Evolutionary conservation across 2,888 invertebrate genomes (phyloP), one percentile per base, ranked within the genome.

Genomic region (Cataglyphis rosenhaueri): DNA sequence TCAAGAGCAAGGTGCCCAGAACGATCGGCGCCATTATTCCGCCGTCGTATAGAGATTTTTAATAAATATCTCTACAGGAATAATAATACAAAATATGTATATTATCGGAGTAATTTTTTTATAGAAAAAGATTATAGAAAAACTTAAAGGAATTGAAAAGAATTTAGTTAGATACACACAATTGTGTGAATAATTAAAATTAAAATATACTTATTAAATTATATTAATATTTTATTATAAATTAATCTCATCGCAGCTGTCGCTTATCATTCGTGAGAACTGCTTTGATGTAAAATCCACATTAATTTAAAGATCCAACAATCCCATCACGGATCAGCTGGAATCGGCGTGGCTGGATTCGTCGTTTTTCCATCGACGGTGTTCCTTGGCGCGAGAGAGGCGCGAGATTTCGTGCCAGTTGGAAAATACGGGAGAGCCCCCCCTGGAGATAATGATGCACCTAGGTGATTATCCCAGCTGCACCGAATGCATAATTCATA

Each of bases 401-500:
- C 61, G 76, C 44, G 75, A 81, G 68, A 83, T 88, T 84, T 83
- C 87, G 84, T 83, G 86, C 81, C 84, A 85, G 82, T 84, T 89
- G 90, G 71, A 85, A 32, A 66, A 86, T 86, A 86, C 86, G 84
- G 81, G 74, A 87, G 81, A 89, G 73, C 84, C 66, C 29, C 29
- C 0, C 6, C 61, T 68, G 15, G 68, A 61, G 83, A 85, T 91
- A 91, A 91, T 89, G 84, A 90, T 82, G 84, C 84, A 84, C 57
- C 82, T 81, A n/a, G 66, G 64, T 44, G 62, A 89, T 88, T 86
- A 85, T 82, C 79, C 68, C 55, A 65, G 64, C 86, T 89, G 90
- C 87, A 61, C 89, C 88, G 91, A 91, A 91, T 91, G 89, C 85
- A 87, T 91, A 91, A 91, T 91, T 87, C 83, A 87, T 86, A 86